Percentiles rank a stretch among this genome's conserved stretches.
These are phyloP conservation scores for Bombus balteatus DNA, from an alignment of 1,140 invertebrate genomes.

Conservation along the genomic window DNA sequence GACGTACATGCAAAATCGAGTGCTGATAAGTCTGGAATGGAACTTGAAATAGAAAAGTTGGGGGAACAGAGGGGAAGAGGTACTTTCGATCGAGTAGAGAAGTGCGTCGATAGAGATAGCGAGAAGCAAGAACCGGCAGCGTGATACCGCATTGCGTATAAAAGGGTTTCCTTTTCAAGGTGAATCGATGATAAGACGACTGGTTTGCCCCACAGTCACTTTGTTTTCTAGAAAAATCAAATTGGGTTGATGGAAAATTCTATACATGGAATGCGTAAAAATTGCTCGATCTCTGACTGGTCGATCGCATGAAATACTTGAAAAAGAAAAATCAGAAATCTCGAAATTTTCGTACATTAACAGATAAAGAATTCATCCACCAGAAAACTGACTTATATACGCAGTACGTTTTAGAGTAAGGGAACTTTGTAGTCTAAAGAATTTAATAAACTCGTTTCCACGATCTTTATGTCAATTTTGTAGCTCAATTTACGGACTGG, in stretches of 20 bases:
- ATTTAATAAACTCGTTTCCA: too few relatives aligned
- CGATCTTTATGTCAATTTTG: too few relatives aligned
- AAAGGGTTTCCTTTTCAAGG: not conserved
- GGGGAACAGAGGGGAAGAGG: not conserved
- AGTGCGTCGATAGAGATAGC: not conserved
- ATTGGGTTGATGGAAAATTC: too few relatives aligned
- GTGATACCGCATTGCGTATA: not conserved
- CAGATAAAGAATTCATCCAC: too few relatives aligned
- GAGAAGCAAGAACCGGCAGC: not conserved
- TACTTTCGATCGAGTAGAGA: not conserved
- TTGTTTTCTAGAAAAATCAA: not conserved
- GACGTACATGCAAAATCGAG: constrained; percentile 16
- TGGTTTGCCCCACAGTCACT: not conserved
- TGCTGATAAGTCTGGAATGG: constrained; percentile 11
- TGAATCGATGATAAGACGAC: not conserved
- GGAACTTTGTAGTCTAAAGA: too few relatives aligned
- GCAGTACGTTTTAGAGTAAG: too few relatives aligned
- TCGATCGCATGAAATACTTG: too few relatives aligned
- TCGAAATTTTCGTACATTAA: too few relatives aligned
- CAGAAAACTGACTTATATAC: accelerated
- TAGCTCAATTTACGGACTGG: too few relatives aligned
- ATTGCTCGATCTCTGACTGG: not conserved
- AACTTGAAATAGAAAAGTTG: not conserved
- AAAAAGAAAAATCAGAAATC: too few relatives aligned
- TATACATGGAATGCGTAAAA: accelerated